Percentiles rank a stretch among this genome's conserved stretches.
Conservation (phyloP, 2,797 vertebrate genomes). For the Gallinago solitaria region DNA sequence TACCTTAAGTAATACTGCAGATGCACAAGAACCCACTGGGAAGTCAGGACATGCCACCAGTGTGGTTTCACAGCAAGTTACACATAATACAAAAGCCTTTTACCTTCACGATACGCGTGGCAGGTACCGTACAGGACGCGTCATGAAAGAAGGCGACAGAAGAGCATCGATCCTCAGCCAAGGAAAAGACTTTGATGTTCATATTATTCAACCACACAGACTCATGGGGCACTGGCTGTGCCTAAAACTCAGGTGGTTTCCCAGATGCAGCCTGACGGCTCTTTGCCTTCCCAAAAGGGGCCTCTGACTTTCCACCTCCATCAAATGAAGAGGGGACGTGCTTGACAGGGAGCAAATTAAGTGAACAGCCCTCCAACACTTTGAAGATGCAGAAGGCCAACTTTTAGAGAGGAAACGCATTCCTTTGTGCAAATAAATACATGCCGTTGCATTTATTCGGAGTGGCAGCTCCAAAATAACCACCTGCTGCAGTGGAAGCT, state of each 20-base stretch:
- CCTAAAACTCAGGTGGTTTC: neutral
- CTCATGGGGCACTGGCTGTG: fast-evolving
- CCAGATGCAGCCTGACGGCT: neutral
- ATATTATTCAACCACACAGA: neutral
- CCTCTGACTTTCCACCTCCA: neutral
- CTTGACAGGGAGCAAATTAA: neutral
- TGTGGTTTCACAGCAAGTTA: neutral
- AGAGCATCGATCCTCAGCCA: neutral
- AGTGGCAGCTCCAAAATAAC: neutral
- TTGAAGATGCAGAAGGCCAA: neutral
- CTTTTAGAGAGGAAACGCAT: neutral
- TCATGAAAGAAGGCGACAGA: neutral
- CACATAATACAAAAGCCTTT: neutral
- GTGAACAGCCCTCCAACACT: neutral
- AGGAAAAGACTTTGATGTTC: neutral
- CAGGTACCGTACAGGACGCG: neutral
- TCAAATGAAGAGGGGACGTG: neutral
- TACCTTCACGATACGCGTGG: neutral
- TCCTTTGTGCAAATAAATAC: neutral
- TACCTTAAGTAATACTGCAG: neutral
- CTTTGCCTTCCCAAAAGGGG: neutral
- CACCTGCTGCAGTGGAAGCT: neutral
- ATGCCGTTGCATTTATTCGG: neutral
- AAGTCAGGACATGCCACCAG: neutral
- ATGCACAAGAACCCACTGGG: neutral